These are phyloP conservation scores for Urocolius indicus DNA, from an alignment of 2,113 vertebrate species.

Conservation along the genomic window DNA sequence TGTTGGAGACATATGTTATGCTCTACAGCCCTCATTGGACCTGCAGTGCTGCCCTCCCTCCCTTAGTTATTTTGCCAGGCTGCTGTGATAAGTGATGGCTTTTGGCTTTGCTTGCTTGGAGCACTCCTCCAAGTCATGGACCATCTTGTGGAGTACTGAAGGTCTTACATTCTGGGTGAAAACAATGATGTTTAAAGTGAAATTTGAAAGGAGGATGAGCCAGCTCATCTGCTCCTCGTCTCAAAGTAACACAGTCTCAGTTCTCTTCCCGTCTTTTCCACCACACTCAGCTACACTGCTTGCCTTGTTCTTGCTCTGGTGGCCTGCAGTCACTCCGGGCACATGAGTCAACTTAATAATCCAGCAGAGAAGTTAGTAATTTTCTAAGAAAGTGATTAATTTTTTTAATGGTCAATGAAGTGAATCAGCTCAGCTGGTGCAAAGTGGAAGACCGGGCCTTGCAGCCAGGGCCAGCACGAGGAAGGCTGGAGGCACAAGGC, in stretches of 20 bases:
- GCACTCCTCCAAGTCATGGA: background rate
- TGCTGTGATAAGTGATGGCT: background rate
- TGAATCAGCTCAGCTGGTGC: background rate
- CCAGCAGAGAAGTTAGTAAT: background rate
- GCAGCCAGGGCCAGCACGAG: background rate
- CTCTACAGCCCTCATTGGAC: background rate
- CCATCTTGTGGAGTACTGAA: background rate
- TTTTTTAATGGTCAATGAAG: background rate
- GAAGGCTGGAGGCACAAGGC: background rate
- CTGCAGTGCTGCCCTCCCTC: background rate
- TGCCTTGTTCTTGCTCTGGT: background rate
- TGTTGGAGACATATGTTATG: background rate
- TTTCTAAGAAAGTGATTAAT: background rate
- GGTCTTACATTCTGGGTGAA: background rate
- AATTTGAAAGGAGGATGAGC: background rate
- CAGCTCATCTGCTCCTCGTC: background rate
- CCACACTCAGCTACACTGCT: background rate
- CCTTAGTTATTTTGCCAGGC: background rate
- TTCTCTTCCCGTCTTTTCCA: background rate
- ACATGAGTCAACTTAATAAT: background rate
- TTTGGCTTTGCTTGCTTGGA: background rate
- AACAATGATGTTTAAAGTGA: background rate
- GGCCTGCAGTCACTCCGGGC: background rate
- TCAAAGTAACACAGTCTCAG: background rate
- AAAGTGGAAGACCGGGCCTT: accelerated